These are phyloP conservation scores for Dinomys branickii DNA, from an alignment of 2,113 vertebrate genomes.

Conservation along the genomic window DNA sequence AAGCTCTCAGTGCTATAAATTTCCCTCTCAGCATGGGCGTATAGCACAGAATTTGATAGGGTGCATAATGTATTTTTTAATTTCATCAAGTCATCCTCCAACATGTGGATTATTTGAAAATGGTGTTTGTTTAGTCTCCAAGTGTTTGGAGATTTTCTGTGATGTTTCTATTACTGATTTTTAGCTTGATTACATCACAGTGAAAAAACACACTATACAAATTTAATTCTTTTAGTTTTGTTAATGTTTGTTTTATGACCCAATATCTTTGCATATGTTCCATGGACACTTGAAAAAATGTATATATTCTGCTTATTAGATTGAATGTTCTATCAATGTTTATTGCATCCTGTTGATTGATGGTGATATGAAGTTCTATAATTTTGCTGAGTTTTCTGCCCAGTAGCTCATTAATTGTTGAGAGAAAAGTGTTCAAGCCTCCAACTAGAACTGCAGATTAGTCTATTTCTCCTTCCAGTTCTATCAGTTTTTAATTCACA, in stretches of 20 bases:
- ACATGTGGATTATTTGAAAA: neutral
- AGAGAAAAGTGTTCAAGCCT: neutral
- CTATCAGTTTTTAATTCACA: slow-evolving; percentile 8
- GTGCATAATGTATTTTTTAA: neutral
- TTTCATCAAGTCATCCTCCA: slow-evolving; percentile 13
- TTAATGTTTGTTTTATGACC: neutral
- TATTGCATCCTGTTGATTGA: neutral
- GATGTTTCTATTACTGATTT: neutral
- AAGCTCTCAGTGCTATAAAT: neutral
- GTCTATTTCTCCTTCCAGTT: neutral
- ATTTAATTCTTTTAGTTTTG: neutral
- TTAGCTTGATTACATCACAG: neutral
- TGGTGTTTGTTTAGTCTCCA: slow-evolving; percentile 19
- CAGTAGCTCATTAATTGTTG: neutral
- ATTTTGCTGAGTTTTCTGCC: neutral
- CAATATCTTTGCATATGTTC: neutral
- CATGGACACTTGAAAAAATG: neutral
- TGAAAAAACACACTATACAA: neutral
- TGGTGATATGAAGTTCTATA: neutral
- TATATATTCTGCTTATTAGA: neutral
- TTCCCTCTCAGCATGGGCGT: neutral
- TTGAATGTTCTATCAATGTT: neutral
- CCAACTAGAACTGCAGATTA: neutral
- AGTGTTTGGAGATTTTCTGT: slow-evolving; percentile 17
- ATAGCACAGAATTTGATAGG: neutral